A percentile compares a stretch with the other conserved stretches of the same genome.
Evolutionary conservation across 2,888 invertebrate genomes (phyloP).

Genomic region (Orthonevra nobilis): DNA sequence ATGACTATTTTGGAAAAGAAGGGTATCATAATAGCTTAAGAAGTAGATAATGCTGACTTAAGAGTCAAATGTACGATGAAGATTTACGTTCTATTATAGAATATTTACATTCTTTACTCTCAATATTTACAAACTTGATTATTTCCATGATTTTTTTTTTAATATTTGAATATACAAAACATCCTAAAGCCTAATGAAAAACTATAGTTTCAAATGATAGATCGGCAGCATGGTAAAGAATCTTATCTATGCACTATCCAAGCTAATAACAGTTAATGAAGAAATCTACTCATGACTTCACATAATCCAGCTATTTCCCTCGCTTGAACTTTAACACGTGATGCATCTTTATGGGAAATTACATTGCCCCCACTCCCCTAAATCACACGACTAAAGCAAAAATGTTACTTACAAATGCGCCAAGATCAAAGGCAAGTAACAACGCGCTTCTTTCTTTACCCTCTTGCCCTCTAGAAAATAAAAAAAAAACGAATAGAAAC

Average conservation of each 20-base stretch:
- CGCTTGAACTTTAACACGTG: slow-evolving; percentile 54
- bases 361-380: slow-evolving; percentile 14
- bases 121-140: background rate
- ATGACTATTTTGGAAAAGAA: too few relatives aligned
- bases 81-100: too few relatives aligned
- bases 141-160: too few relatives aligned
- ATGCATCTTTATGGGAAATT: slow-evolving; percentile 20
- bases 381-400: slow-evolving; percentile 36
- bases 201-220: too few relatives aligned
- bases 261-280: slow-evolving; percentile 40
- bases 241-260: slow-evolving; percentile 7
- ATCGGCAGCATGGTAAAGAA: background rate
- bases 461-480: background rate
- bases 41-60: too few relatives aligned
- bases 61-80: too few relatives aligned
- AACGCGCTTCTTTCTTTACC: background rate
- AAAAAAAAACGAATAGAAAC: slow-evolving; percentile 36
- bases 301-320: slow-evolving; percentile 27
- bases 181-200: too few relatives aligned
- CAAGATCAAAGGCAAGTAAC: slow-evolving; percentile 47
- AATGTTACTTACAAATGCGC: slow-evolving; percentile 44
- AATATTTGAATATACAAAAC: too few relatives aligned
- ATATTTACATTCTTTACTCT: too few relatives aligned
- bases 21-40: too few relatives aligned
- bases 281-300: slow-evolving; percentile 15